phyloP scores from a whole-genome alignment of 2,888 invertebrate genomes.

The Heliconius erato region DNA sequence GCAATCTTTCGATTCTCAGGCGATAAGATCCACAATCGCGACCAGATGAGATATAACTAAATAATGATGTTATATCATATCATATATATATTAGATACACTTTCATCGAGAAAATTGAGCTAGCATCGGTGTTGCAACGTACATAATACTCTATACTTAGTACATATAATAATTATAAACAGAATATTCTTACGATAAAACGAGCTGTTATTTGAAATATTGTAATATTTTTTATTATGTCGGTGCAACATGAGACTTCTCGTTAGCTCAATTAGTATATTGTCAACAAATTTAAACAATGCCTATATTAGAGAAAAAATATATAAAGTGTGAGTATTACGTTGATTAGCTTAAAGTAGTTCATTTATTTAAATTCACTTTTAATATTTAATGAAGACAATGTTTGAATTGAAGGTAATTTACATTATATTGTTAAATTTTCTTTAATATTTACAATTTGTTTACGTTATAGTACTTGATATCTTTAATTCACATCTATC shows the following conservation, averaged over 20 bases:
- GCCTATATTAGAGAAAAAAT: not conserved
- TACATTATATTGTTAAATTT: not conserved
- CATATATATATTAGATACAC: constrained; percentile 5
- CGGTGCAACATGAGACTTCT: not conserved
- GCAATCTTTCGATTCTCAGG: constrained; percentile 51
- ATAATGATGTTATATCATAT: constrained; percentile 15
- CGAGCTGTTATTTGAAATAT: not conserved
- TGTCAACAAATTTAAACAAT: not conserved
- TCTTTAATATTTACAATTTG: not conserved
- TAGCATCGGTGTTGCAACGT: not conserved
- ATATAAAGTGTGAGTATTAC: not conserved
- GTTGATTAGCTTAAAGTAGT: not conserved
- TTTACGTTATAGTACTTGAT: not conserved
- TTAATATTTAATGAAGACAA: not conserved
- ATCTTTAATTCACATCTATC: not conserved
- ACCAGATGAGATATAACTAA: constrained; percentile 44
- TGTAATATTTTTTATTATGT: not conserved
- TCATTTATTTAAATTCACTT: not conserved
- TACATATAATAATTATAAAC: too few relatives aligned
- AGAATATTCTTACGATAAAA: not conserved
- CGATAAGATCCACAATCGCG: constrained; percentile 44
- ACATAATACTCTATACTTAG: not conserved
- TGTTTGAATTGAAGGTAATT: constrained; percentile 21
- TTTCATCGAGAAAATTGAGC: constrained; percentile 14
- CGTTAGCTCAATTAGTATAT: constrained; percentile 5